Percentiles rank a stretch among this genome's conserved stretches.
Conservation (phyloP, 2,113 vertebrate genomes). For the Phyllostomus discolor region DNA sequence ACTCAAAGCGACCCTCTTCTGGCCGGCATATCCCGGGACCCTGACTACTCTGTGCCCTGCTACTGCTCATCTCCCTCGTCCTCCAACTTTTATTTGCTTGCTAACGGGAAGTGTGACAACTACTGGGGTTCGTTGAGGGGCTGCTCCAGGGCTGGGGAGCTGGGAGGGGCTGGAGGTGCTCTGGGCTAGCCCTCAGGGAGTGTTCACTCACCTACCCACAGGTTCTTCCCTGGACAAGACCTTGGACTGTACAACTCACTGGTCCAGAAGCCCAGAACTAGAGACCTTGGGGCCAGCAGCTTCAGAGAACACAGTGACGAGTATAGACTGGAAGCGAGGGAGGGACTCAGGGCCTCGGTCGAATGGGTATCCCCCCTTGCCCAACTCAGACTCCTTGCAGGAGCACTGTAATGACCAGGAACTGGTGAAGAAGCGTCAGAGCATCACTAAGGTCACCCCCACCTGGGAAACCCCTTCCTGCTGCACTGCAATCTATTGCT, state of each 20-base stretch:
- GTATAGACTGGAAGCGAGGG: not conserved
- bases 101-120: constrained; percentile 40
- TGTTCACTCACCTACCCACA: not conserved
- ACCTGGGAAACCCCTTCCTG: not conserved
- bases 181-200: not conserved
- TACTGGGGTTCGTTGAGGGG: not conserved
- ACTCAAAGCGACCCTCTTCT: constrained; percentile 61
- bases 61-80: not conserved
- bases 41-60: not conserved
- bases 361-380: not conserved
- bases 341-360: not conserved
- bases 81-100: not conserved
- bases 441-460: constrained; percentile 37
- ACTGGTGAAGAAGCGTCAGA: not conserved
- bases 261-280: constrained; percentile 6
- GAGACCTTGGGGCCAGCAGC: not conserved
- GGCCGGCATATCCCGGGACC: constrained; percentile 55
- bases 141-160: not conserved
- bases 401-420: constrained; percentile 19
- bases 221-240: constrained; percentile 24
- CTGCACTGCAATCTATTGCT: not conserved
- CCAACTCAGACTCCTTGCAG: not conserved
- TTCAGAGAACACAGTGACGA: not conserved
- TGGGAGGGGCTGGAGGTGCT: not conserved
- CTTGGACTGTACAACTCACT: not conserved